Evolutionary conservation across 2,797 vertebrate species (phyloP).

Genomic region (Prunella strophiata): DNA sequence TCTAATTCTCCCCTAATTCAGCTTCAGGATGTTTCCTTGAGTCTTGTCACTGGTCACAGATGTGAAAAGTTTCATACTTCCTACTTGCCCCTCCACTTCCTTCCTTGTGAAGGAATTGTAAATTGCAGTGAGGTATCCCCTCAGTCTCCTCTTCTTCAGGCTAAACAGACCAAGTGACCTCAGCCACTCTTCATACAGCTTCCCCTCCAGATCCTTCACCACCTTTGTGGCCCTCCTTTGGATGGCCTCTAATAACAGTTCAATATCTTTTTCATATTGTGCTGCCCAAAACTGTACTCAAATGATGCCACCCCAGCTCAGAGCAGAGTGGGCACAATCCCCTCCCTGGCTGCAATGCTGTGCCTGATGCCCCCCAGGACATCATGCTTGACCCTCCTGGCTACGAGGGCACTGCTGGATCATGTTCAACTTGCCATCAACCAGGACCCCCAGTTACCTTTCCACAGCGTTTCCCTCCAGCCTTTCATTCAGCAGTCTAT

Average conservation of each 20-base stretch:
- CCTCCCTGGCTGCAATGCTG: rapidly evolving
- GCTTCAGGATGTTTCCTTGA: not conserved
- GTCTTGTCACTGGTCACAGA: not conserved
- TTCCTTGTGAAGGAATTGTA: not conserved
- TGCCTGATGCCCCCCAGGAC: not conserved
- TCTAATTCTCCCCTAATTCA: not conserved
- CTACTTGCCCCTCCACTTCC: not conserved
- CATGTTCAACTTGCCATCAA: rapidly evolving
- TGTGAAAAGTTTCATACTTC: not conserved
- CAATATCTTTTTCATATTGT: not conserved
- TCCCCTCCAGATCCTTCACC: not conserved
- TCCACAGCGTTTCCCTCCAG: not conserved
- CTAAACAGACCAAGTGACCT: not conserved
- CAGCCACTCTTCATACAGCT: rapidly evolving
- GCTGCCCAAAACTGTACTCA: not conserved
- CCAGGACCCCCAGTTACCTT: not conserved
- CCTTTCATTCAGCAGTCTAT: not conserved
- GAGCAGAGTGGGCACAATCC: not conserved
- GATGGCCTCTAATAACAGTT: not conserved
- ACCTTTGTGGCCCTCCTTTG: not conserved
- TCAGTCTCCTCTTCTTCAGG: not conserved
- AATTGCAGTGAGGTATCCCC: not conserved
- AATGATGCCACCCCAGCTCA: rapidly evolving
- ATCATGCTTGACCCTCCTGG: rapidly evolving
- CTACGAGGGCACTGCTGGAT: not conserved